These are phyloP conservation scores for Drosophila teissieri DNA, from an alignment of 1,140 invertebrate genomes.

Conservation along the genomic window DNA sequence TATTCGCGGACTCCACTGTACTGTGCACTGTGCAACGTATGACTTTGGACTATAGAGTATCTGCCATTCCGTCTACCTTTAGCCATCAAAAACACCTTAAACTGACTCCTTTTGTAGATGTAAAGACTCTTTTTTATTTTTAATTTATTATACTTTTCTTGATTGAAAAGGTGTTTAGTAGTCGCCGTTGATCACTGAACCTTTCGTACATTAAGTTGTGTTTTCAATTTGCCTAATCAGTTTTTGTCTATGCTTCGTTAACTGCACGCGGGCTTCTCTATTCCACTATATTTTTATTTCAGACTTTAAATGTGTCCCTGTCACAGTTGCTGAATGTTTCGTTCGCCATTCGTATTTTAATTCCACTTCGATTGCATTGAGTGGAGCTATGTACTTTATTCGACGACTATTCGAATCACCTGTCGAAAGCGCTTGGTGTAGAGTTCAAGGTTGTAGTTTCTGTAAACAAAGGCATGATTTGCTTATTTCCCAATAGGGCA, in stretches of 20 bases:
- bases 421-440: conserved; percentile 16
- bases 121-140: no score
- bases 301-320: conserved; percentile 22
- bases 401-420: conserved; percentile 34
- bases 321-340: conserved; percentile 37
- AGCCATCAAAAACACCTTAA: no score
- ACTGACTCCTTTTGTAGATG: no score
- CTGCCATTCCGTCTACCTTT: no score
- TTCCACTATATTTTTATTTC: conserved; percentile 27
- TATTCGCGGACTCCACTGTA: conserved; percentile 38
- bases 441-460: conserved; percentile 38
- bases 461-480: conserved; percentile 23
- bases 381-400: conserved; percentile 52
- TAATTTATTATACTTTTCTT: no score
- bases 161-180: background rate
- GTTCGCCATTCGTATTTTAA: conserved; percentile 34
- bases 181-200: background rate
- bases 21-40: conserved; percentile 46
- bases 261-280: conserved; percentile 56
- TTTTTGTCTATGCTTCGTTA: conserved; percentile 70
- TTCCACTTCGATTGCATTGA: conserved; percentile 28
- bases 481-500: background rate
- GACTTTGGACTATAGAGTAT: background rate
- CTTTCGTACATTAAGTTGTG: conserved; percentile 5
- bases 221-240: conserved; percentile 55